Evolutionary conservation across 2,888 invertebrate genomes (phyloP), one percentile per base, ranked within the genome.

Genomic region (Nephrotoma appendiculata): DNA sequence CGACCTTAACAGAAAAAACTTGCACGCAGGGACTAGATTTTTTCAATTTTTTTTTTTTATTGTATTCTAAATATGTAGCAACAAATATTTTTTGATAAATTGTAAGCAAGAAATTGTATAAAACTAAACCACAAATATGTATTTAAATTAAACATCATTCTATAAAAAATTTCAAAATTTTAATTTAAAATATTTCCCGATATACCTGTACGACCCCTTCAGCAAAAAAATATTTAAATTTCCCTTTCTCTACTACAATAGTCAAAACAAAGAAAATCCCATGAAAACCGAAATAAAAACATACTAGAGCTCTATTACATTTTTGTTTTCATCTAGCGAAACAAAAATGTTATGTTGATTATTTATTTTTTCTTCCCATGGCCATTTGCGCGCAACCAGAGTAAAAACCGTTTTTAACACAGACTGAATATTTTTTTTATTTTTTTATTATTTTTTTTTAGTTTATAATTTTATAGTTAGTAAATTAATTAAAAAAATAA

Each of bases 381-480:
- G 86, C 87, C 87, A 87, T 88, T 87, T 88, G 88, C 88, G 88
- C 88, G 88, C 88, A 88, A 88, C 88, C 87, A 87, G 85, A 85
- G 45, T 87, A 86, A 84, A 87, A 88, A 87, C 87, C 87, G 87
- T 87, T 87, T 86, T 87, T 84, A 84, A 84, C 84, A 84, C 43
- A 84, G 84, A 84, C 84, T 84, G 84, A 84, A 71, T 71, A 31
- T 71, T 31, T 42, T 84, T 42, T 11, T 83, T 42, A 31, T 84
- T 42, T 84, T 84, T 42, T 43, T 42, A 7, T 84, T 15, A n/a
- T 42, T 42, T 41, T 41, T 41, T 84, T 84, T 84, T 84, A 84
- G 43, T 84, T n/a, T 42, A 42, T 84, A 84, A 42, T 42, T 84
- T 42, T 83, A 83, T 41, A 42, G 41, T 42, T 84, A 84, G 84